Conservation (phyloP, 2,113 vertebrate species). For the Pedionomus torquatus region DNA sequence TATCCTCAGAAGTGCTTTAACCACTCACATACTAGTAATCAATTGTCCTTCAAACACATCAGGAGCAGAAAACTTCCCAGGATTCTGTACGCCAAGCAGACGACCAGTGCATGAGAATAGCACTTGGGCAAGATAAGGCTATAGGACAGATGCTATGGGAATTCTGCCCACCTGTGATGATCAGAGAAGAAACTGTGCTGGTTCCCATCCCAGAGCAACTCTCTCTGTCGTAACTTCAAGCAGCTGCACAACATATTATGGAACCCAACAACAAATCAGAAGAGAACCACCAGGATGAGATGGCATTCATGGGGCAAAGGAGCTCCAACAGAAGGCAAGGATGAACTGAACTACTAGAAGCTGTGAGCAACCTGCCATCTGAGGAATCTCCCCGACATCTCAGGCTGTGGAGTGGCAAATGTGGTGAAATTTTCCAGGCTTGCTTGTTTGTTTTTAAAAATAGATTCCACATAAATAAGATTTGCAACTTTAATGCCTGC, state of each 20-base stretch:
- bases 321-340: background rate
- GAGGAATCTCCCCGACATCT: background rate
- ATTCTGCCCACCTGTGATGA: background rate
- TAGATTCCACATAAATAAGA: background rate
- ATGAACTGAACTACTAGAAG: background rate
- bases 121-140: background rate
- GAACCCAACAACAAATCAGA: background rate
- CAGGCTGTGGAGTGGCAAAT: background rate
- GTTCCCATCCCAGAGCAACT: background rate
- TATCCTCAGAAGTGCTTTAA: background rate
- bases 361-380: background rate
- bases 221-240: background rate
- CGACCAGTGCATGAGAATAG: background rate
- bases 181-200: background rate
- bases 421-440: fast-evolving
- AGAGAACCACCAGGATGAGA: background rate
- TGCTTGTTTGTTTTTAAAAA: background rate
- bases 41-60: background rate
- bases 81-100: background rate
- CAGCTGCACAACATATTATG: background rate
- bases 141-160: background rate
- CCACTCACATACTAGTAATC: background rate
- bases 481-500: background rate
- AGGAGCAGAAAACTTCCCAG: background rate
- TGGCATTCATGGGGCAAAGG: background rate